These are phyloP conservation scores for Timema podura DNA, from an alignment of 2,888 invertebrate genomes.

Conservation along the genomic window DNA sequence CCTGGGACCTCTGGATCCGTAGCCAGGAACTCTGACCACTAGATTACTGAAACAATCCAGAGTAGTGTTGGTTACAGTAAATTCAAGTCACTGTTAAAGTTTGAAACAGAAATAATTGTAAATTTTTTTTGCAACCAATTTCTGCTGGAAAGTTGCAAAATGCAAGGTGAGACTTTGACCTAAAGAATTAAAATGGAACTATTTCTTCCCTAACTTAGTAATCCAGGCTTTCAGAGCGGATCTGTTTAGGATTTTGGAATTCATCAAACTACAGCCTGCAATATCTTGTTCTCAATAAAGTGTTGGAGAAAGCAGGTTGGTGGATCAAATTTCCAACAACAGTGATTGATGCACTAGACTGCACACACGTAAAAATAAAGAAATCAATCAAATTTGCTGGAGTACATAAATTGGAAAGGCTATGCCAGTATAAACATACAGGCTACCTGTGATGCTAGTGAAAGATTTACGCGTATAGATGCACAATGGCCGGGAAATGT, in stretches of 20 bases:
- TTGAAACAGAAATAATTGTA: not conserved
- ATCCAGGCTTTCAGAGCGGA: not conserved
- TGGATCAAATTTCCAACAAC: too few relatives aligned
- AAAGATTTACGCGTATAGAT: not conserved
- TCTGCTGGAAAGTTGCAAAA: too few relatives aligned
- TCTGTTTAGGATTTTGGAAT: not conserved
- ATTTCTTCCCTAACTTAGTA: not conserved
- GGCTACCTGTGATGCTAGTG: not conserved
- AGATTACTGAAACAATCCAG: too few relatives aligned
- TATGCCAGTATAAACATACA: not conserved
- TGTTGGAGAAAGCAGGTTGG: too few relatives aligned
- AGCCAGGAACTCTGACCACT: too few relatives aligned
- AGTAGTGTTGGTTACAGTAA: not conserved
- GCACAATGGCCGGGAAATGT: not conserved
- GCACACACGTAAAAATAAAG: not conserved
- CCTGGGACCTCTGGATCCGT: too few relatives aligned
- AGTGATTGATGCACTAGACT: not conserved
- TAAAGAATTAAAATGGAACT: not conserved
- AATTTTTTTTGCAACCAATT: too few relatives aligned
- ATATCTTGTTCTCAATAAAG: too few relatives aligned
- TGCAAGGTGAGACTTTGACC: too few relatives aligned
- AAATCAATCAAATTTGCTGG: too few relatives aligned
- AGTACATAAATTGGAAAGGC: not conserved
- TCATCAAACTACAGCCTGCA: not conserved
- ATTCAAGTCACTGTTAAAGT: not conserved